A percentile compares a stretch with the other conserved stretches of the same genome.
phyloP scores from a whole-genome alignment of 2,113 vertebrate genomes.

The Dasyurus viverrinus region DNA sequence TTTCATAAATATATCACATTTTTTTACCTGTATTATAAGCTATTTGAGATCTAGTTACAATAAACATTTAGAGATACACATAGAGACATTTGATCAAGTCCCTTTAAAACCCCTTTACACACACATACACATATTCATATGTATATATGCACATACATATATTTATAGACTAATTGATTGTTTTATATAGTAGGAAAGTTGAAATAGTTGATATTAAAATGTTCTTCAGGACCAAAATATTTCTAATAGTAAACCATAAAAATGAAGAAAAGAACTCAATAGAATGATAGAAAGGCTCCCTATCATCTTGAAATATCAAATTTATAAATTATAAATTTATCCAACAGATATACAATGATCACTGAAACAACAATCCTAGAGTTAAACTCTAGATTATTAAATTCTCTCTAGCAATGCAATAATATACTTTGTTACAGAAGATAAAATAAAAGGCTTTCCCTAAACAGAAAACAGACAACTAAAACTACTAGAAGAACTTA shows the following conservation, averaged over 20 bases:
- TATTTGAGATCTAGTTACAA: slow-evolving; percentile 33
- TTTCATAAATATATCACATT: no score
- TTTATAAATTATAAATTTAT: slow-evolving; percentile 61
- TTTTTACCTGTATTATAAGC: slow-evolving; percentile 1
- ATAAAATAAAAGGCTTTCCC: slow-evolving; percentile 77
- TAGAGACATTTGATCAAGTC: slow-evolving; percentile 22
- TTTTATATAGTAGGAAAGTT: neutral
- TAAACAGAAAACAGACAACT: slow-evolving; percentile 41
- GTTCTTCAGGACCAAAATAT: slow-evolving; percentile 51
- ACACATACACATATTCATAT: slow-evolving; percentile 43
- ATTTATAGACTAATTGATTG: slow-evolving; percentile 49
- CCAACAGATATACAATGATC: slow-evolving; percentile 60
- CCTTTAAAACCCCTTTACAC: slow-evolving; percentile 31
- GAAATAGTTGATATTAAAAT: slow-evolving; percentile 35
- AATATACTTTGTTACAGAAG: slow-evolving; percentile 66
- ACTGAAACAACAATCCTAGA: slow-evolving; percentile 68
- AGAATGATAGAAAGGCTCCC: slow-evolving; percentile 56
- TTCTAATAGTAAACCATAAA: slow-evolving; percentile 61
- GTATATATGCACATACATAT: neutral
- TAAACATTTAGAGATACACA: slow-evolving; percentile 17
- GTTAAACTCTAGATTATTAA: slow-evolving; percentile 72
- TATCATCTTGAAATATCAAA: slow-evolving; percentile 72
- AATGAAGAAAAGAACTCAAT: slow-evolving; percentile 52
- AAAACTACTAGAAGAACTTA: slow-evolving; percentile 63
- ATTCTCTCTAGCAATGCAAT: slow-evolving; percentile 54